phyloP scores from a whole-genome alignment of 2,888 invertebrate genomes.

The Troilus luridus region DNA sequence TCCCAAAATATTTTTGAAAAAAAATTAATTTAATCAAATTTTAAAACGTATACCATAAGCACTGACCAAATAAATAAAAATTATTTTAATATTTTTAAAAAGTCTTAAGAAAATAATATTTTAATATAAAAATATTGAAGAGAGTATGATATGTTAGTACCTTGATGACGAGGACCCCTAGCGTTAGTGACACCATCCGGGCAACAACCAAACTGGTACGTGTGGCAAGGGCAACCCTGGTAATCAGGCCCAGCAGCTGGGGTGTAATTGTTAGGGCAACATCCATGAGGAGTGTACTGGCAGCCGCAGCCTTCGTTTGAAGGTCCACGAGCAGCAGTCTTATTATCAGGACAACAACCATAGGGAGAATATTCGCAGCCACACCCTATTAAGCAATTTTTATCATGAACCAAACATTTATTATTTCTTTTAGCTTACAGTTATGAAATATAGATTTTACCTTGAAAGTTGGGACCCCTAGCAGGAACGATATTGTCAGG shows the following conservation, averaged over 20 bases:
- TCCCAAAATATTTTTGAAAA: too few species aligned
- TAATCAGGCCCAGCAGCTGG: conserved; percentile 83
- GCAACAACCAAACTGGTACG: conserved; percentile 93
- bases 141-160: conserved; percentile 67
- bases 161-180: conserved; percentile 80
- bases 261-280: conserved; percentile 86
- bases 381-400: conserved; percentile 74
- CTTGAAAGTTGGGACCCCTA: conserved; percentile 82
- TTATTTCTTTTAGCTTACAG: neutral
- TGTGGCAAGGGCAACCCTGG: conserved; percentile 87
- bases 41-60: too few species aligned
- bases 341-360: conserved; percentile 90
- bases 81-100: too few species aligned
- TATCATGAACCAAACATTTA: neutral
- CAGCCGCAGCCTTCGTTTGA: conserved; percentile 88
- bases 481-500: conserved; percentile 89
- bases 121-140: neutral
- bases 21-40: too few species aligned
- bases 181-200: conserved; percentile 85
- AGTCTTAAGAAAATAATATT: too few species aligned
- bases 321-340: conserved; percentile 83
- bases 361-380: conserved; percentile 83
- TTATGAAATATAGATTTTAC: conserved; percentile 67
- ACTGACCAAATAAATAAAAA: too few species aligned
- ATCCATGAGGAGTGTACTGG: conserved; percentile 80